These are phyloP conservation scores for Centruroides sculpturatus DNA, from an alignment of 1,140 invertebrate genomes.

Conservation along the genomic window DNA sequence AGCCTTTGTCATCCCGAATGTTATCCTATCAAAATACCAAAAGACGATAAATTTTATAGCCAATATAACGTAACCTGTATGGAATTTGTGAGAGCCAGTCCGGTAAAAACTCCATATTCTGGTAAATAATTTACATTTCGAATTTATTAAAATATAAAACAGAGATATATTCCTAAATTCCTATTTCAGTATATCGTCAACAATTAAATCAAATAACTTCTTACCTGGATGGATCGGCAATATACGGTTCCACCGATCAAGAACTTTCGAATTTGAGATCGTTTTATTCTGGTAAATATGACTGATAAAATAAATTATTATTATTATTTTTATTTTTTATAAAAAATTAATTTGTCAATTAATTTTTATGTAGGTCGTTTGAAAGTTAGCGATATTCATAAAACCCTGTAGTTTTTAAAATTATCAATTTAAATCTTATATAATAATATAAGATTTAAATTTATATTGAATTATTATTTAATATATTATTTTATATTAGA, in stretches of 20 bases:
- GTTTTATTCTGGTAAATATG: constrained; percentile 11
- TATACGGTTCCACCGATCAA: constrained; percentile 68
- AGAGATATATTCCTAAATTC: constrained; percentile 27
- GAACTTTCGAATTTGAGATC: constrained; percentile 8
- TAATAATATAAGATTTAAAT: too few relatives aligned
- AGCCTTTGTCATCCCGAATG: constrained; percentile 20
- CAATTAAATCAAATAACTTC: constrained; percentile 96
- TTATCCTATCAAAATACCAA: constrained; percentile 24
- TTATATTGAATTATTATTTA: too few relatives aligned
- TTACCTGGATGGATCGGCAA: constrained; percentile 88
- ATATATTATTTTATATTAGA: too few relatives aligned
- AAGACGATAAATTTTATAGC: constrained; percentile 21
- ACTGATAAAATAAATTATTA: background rate
- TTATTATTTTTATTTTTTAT: too few relatives aligned
- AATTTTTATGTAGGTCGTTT: background rate
- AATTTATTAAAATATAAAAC: too few relatives aligned
- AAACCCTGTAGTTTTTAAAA: too few relatives aligned
- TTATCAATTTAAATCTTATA: too few relatives aligned
- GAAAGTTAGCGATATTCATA: too few relatives aligned
- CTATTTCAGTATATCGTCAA: constrained; percentile 40
- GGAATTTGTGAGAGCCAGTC: constrained; percentile 24
- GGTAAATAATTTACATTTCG: too few relatives aligned
- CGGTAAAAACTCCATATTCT: constrained; percentile 16
- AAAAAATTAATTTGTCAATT: background rate
- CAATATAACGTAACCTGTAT: constrained; percentile 22